Evolutionary conservation across 2,113 vertebrate species (phyloP), one percentile per base, ranked within the genome.

Genomic region (Hyperopisus bebe): DNA sequence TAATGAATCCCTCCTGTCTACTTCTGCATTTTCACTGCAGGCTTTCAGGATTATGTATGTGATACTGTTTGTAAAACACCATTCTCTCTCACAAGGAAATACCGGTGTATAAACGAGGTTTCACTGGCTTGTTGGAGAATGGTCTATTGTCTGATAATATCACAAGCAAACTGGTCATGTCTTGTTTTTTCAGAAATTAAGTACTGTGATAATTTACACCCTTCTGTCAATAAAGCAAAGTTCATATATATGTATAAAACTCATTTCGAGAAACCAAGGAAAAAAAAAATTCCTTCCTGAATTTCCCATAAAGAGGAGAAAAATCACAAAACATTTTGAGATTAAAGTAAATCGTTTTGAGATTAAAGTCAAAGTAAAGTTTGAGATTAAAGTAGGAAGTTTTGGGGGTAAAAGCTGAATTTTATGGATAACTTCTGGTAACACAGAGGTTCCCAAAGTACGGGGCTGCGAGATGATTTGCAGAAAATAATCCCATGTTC

Each of bases 141-240:
- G 90, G 85, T 39, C 90, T 88, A 90, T 91, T 91, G 92, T 92
- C 42, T 85, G 91, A 91, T 91, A 91, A 46, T 85, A 6, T 0
- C 89, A 74, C 46, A 77, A 17, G 66, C 84, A 86, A 83, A 83
- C 90, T 31, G 91, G 62, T 50, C 58, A n/a, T 46, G 74, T 92
- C 91, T 58, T 44, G 82, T 83, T 83, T 83, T 80, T 88, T 92
- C 90, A 89, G 88, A 90, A 31, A 89, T 90, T 91, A 93, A 85
- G 83, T 1, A 83, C 42, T 90, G 46, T 83, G 86, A 15, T 47
- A 42, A 51, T 48, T 80, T 87, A 21, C 44, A 17, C 86, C 58
- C 62, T 85, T 27, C 88, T 70, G 74, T 66, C 46, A 66, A 88
- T 31, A 62, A 51, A 19, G n/a, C 50, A 55, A 83, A 83, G 62